These are phyloP conservation scores for Zaprionus obscuricornis DNA, from an alignment of 2,888 invertebrate genomes.

Conservation along the genomic window DNA sequence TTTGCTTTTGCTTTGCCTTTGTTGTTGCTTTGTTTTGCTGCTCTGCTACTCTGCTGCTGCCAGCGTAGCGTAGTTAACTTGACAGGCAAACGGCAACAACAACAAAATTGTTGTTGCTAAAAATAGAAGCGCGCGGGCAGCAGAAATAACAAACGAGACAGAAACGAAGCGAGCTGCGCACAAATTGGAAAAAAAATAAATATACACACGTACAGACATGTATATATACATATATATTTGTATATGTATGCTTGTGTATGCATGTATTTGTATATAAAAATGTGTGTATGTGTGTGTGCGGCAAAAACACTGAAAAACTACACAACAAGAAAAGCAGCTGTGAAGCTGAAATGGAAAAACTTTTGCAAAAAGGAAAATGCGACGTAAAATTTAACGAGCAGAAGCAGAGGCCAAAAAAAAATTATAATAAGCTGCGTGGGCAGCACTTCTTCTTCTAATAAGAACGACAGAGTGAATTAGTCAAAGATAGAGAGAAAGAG, in stretches of 20 bases:
- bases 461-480: background rate
- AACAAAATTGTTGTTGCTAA: conserved; percentile 62
- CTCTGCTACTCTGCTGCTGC: conserved; percentile 39
- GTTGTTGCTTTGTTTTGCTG: conserved; percentile 4
- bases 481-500: too few species aligned
- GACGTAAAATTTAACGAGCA: conserved; percentile 55
- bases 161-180: conserved; percentile 63
- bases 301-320: conserved; percentile 40
- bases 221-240: too few species aligned
- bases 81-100: conserved; percentile 55
- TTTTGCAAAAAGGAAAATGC: conserved; percentile 57
- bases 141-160: conserved; percentile 61
- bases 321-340: conserved; percentile 46
- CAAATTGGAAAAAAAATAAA: conserved; percentile 59
- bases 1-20: conserved; percentile 22
- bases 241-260: too few species aligned
- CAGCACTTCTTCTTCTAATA: conserved; percentile 14
- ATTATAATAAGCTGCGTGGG: conserved; percentile 47
- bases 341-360: conserved; percentile 57
- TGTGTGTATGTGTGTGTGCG: conserved; percentile 36
- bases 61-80: conserved; percentile 72
- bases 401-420: too few species aligned
- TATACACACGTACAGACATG: conserved; percentile 13
- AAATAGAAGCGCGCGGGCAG: conserved; percentile 68
- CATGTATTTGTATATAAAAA: too few species aligned